Evolutionary conservation across 2,888 invertebrate species (phyloP).

Genomic region (Nephrotoma guestfalica): DNA sequence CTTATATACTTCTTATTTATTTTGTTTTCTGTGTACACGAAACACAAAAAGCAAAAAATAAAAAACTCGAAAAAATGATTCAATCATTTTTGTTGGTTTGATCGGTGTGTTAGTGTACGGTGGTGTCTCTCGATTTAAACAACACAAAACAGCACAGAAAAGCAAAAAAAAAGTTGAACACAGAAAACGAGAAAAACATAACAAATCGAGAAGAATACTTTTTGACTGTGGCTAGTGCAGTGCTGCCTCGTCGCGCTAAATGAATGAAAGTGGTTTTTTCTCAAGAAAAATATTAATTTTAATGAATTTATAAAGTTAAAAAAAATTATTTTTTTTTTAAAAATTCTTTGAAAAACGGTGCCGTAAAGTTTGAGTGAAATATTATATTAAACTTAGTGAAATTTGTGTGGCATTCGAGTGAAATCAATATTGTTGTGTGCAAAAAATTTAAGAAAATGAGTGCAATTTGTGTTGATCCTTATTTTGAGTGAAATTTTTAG

Average conservation of each 20-base stretch:
- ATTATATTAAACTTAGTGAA: not conserved
- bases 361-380: not conserved
- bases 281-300: not conserved
- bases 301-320: not conserved
- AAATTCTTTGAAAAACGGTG: not conserved
- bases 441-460: not conserved
- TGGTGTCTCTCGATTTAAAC: not conserved
- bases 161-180: not conserved
- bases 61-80: not conserved
- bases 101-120: not conserved
- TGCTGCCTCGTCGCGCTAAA: constrained; percentile 6
- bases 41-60: not conserved
- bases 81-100: not conserved
- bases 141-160: not conserved
- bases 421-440: not conserved
- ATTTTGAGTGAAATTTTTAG: not conserved
- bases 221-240: constrained; percentile 5
- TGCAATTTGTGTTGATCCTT: not conserved
- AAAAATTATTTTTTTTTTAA: not conserved
- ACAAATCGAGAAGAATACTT: constrained; percentile 1
- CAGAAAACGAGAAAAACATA: not conserved
- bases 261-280: constrained; percentile 1
- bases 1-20: not conserved
- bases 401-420: not conserved
- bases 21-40: not conserved